A percentile compares a stretch with the other conserved stretches of the same genome.
These are phyloP conservation scores for Agonopterix arenella DNA, from an alignment of 2,888 invertebrate species.

Conservation along the genomic window DNA sequence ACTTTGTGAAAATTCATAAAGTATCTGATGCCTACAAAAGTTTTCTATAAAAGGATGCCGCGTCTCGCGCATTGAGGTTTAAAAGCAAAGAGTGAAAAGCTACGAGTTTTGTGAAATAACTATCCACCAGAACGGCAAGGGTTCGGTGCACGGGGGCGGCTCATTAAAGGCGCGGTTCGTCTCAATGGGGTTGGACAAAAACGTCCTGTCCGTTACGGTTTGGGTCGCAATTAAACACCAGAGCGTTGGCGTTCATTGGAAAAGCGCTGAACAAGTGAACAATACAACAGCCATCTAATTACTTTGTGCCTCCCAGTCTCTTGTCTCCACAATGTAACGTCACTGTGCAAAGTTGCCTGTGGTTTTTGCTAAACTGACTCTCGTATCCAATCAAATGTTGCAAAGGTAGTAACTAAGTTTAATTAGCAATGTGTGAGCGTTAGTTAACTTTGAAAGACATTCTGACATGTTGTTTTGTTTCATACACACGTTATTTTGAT, in stretches of 20 bases:
- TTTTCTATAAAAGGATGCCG: too few species aligned
- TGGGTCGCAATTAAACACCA: slow-evolving; percentile 64
- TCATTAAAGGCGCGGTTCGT: slow-evolving; percentile 10
- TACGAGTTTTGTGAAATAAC: slow-evolving; percentile 14
- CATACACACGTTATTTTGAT: too few species aligned
- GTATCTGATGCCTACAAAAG: too few species aligned
- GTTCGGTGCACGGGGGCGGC: slow-evolving; percentile 7
- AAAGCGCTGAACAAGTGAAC: slow-evolving; percentile 66
- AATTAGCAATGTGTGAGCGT: slow-evolving; percentile 18
- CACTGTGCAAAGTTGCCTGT: slow-evolving; percentile 51
- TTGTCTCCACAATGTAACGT: slow-evolving; percentile 49
- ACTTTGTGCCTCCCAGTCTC: slow-evolving; percentile 50
- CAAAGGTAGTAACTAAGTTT: slow-evolving; percentile 17
- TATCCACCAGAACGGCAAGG: slow-evolving; percentile 7
- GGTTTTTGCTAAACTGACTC: slow-evolving; percentile 54
- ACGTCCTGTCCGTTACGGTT: slow-evolving; percentile 62
- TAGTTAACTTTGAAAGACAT: neutral
- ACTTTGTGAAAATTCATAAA: too few species aligned
- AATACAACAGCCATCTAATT: slow-evolving; percentile 66
- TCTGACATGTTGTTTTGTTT: neutral
- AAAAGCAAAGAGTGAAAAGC: slow-evolving; percentile 14
- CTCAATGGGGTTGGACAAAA: slow-evolving; percentile 45
- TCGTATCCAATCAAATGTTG: slow-evolving; percentile 37
- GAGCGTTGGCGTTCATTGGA: slow-evolving; percentile 44
- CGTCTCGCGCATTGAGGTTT: too few species aligned